Evolutionary conservation across 2,888 invertebrate species (phyloP), one percentile per base, ranked within the genome.

Genomic region (Ichneumoninae sp.): DNA sequence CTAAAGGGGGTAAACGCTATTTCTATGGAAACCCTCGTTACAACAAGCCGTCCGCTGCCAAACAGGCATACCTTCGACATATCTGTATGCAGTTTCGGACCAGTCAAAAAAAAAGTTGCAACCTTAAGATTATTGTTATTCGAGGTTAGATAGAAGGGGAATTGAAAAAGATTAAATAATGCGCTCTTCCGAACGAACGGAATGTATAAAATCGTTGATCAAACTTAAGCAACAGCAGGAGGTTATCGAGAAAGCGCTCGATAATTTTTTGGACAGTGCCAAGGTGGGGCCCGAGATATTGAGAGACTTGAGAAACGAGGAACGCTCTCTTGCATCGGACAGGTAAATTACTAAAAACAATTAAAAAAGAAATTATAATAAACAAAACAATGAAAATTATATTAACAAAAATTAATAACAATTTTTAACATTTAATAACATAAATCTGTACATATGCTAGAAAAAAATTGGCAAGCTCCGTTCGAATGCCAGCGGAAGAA

Each of bases 191-290:
- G 86, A 89, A 69, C 89, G 82, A 69, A 71, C 84, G n/a, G 88
- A 89, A 6, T 90, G 84, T 44, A 66, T 88, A 4, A 90, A 89
- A 72, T 87, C 89, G 3, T 86, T 92, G 36, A 80, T 91, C 2
- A 91, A 89, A 76, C 78, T 93, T 26, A 93, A 91, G 72, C 90
- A 91, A 36, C 91, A 93, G 66, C 93, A 92, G 78, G 80, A 87
- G 44, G 83, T 90, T 57, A 89, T 93, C 36, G 91, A 92, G 44
- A 93, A 90, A 70, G 89, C 88, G 16, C 71, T 93, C 1, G 84
- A 86, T 3, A 70, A 86, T 47, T 88, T 90, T 80, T 86, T 92
- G 22, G 86, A 87, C 1, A 91, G 85, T 66, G 88, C 91, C 85
- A 93, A 91, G 84, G 85, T 90, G n/a, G 88, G 90, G 65, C 68